phyloP scores from a whole-genome alignment of 1,140 invertebrate genomes.

The Drosophila mayri region DNA sequence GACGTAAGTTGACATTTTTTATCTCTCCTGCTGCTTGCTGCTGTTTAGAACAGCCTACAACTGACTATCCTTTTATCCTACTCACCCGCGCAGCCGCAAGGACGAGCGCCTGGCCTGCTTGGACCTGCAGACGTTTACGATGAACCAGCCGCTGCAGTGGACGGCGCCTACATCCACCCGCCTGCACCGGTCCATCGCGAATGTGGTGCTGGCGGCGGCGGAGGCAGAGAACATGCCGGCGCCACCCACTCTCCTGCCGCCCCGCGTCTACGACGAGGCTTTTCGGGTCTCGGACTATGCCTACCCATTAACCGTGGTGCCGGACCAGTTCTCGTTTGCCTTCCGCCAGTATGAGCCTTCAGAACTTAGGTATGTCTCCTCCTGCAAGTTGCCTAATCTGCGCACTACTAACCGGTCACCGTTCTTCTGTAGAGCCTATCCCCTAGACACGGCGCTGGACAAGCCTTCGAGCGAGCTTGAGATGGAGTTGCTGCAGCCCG shows the following conservation, averaged over 20 bases:
- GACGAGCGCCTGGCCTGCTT: conserved; percentile 77
- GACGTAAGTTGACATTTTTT: conserved; percentile 79
- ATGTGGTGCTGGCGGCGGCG: conserved; percentile 52
- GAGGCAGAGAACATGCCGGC: conserved; percentile 63
- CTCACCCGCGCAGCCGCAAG: conserved; percentile 62
- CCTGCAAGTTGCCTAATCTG: background rate
- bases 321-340: conserved; percentile 96
- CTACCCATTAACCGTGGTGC: conserved; percentile 96
- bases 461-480: conserved; percentile 87
- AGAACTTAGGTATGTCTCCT: conserved; percentile 87
- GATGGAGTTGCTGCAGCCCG: conserved; percentile 71
- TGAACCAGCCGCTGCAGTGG: conserved; percentile 67
- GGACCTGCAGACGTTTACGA: conserved; percentile 81
- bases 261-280: conserved; percentile 52
- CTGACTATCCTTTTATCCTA: background rate
- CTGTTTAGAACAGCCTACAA: background rate
- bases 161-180: conserved; percentile 57
- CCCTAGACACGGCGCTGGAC: conserved; percentile 95
- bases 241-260: conserved; percentile 55
- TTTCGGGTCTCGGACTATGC: conserved; percentile 49
- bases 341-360: conserved; percentile 89
- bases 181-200: conserved; percentile 54
- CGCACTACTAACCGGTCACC: background rate
- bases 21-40: too few species aligned
- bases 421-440: conserved; percentile 87